Conservation (phyloP, 2,797 vertebrate species). For the Myotis myotis region DNA sequence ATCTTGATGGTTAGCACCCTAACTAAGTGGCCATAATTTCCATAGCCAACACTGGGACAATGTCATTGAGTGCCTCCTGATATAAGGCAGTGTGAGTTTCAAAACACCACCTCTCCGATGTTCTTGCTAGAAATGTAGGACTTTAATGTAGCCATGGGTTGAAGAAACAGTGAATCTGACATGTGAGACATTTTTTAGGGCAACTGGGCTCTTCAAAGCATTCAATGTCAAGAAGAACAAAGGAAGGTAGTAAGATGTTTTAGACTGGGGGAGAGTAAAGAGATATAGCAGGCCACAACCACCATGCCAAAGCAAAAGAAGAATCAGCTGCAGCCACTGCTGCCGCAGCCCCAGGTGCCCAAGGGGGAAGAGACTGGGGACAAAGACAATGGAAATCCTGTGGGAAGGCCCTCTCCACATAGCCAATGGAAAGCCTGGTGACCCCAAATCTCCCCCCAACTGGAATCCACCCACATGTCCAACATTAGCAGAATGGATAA, state of each 20-base stretch:
- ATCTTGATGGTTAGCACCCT: background rate
- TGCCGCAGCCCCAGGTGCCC: background rate
- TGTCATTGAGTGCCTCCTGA: background rate
- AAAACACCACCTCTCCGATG: background rate
- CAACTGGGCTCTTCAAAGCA: background rate
- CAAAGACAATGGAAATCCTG: background rate
- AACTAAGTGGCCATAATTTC: background rate
- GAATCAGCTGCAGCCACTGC: background rate
- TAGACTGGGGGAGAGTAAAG: background rate
- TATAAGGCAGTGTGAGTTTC: background rate
- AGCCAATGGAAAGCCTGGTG: background rate
- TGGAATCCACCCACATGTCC: conserved; percentile 32
- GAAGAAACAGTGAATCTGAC: background rate
- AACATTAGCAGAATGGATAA: conserved; percentile 33
- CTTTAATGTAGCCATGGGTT: conserved; percentile 1
- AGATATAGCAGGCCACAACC: background rate
- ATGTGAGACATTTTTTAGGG: background rate
- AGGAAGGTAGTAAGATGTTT: background rate
- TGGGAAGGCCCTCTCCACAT: background rate
- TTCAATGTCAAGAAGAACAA: background rate
- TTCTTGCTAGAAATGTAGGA: background rate
- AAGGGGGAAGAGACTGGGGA: background rate
- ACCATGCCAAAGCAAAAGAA: background rate
- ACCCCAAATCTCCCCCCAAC: background rate
- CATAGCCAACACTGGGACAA: background rate